Evolutionary conservation across 35 echinoderm and acorn worm genomes (phyloP).

Genomic region (Hemicentrotus pulcherrimus): DNA sequence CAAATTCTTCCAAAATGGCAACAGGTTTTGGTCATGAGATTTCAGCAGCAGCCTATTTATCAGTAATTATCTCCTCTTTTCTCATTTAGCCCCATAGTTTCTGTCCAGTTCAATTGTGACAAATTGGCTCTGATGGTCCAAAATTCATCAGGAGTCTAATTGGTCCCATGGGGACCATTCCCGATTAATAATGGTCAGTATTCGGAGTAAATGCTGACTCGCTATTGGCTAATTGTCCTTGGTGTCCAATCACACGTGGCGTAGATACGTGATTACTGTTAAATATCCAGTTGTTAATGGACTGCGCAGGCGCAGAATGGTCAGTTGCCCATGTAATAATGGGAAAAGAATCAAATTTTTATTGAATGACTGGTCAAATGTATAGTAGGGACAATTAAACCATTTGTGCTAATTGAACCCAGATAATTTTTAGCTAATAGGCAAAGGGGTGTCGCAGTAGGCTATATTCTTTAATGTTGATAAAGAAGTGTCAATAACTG

Average conservation of each 20-base stretch:
- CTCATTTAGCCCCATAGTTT: background rate
- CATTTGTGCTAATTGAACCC: background rate
- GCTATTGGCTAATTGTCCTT: background rate
- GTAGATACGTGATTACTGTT: background rate
- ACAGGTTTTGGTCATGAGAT: conserved; percentile 10
- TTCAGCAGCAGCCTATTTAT: background rate
- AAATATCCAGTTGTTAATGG: background rate
- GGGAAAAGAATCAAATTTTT: background rate
- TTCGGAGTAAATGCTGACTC: background rate
- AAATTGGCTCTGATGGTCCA: background rate
- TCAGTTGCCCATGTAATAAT: background rate
- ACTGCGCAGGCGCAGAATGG: background rate
- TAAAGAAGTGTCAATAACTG: background rate
- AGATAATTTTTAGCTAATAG: background rate
- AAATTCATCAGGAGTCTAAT: background rate
- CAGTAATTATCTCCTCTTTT: background rate
- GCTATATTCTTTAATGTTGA: background rate
- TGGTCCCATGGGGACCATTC: background rate
- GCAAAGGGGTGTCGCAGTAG: background rate
- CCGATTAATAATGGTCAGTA: background rate
- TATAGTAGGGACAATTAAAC: background rate
- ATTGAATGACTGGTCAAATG: background rate
- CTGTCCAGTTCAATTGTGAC: background rate
- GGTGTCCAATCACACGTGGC: background rate
- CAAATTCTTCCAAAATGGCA: background rate